phyloP scores from a whole-genome alignment of 2,797 vertebrate genomes.

The Cynodonichthys magdalenae region DNA sequence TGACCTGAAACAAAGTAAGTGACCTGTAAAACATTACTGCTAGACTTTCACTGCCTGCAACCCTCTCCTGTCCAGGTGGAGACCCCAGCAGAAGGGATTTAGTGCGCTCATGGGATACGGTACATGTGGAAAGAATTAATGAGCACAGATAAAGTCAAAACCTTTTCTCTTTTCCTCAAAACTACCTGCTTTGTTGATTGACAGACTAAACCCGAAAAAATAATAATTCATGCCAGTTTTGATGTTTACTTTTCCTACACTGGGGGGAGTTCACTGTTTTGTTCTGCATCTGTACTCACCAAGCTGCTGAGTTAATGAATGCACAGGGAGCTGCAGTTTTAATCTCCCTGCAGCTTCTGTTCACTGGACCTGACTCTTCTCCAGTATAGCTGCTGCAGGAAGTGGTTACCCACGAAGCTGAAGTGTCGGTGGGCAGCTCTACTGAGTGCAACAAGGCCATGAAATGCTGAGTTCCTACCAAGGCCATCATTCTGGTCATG shows the following conservation, averaged over 20 bases:
- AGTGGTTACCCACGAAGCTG: slow-evolving; percentile 12
- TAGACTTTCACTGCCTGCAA: slow-evolving; percentile 18
- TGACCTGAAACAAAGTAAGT: slow-evolving; percentile 29
- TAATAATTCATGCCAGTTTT: slow-evolving; percentile 24
- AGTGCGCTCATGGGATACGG: not conserved
- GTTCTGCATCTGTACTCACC: slow-evolving; percentile 27
- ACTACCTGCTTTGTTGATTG: slow-evolving; percentile 20
- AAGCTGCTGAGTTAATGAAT: slow-evolving; percentile 24
- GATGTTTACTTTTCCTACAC: slow-evolving; percentile 15
- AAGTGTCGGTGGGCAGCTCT: not conserved
- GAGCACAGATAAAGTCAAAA: slow-evolving; percentile 35
- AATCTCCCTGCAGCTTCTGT: slow-evolving; percentile 32
- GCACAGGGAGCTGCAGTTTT: slow-evolving; percentile 21
- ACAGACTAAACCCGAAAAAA: slow-evolving; percentile 16
- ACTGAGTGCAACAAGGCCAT: not conserved
- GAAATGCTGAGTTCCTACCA: slow-evolving; percentile 7
- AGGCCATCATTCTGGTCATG: slow-evolving; percentile 28
- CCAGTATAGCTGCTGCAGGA: slow-evolving; percentile 6
- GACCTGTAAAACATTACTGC: slow-evolving; percentile 16
- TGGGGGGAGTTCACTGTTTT: slow-evolving; percentile 5
- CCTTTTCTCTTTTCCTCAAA: slow-evolving; percentile 19
- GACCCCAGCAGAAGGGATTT: slow-evolving; percentile 18
- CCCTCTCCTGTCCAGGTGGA: slow-evolving; percentile 3
- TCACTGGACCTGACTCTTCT: slow-evolving; percentile 21
- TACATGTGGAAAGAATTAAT: slow-evolving; percentile 21